These are phyloP conservation scores for Electrona antarctica DNA, from an alignment of 2,113 vertebrate genomes.

Conservation along the genomic window DNA sequence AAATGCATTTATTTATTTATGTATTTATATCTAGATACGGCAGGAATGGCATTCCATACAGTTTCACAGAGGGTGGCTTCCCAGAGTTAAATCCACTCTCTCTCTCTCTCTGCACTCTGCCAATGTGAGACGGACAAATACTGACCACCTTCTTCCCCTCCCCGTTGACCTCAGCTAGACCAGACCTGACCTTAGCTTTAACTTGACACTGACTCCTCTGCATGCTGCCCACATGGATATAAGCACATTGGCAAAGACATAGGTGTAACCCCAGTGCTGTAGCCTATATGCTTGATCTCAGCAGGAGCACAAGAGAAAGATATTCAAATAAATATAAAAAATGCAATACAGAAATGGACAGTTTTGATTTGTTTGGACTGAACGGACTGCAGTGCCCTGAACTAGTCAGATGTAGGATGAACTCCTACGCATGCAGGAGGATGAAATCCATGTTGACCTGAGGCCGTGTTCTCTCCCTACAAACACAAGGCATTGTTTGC, in stretches of 20 bases:
- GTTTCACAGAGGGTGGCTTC: slow-evolving; percentile 57
- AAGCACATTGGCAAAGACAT: not conserved
- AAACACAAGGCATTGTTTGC: slow-evolving; percentile 47
- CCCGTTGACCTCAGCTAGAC: slow-evolving; percentile 45
- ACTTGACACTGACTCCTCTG: slow-evolving; percentile 2
- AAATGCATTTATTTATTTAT: too few relatives aligned
- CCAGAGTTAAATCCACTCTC: slow-evolving; percentile 17
- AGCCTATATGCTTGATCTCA: not conserved
- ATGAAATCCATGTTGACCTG: slow-evolving; percentile 57
- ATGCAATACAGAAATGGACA: not conserved
- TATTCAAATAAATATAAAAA: slow-evolving; percentile 3
- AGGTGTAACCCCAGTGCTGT: too few relatives aligned
- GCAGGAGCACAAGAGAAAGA: not conserved
- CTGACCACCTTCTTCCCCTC: too few relatives aligned
- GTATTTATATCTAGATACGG: too few relatives aligned
- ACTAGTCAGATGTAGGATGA: slow-evolving; percentile 32
- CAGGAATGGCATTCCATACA: too few relatives aligned
- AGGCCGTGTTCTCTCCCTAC: slow-evolving; percentile 18
- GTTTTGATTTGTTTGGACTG: slow-evolving; percentile 36
- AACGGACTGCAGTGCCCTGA: slow-evolving; percentile 28
- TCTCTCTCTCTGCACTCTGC: not conserved
- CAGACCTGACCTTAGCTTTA: slow-evolving; percentile 33
- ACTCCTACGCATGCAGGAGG: slow-evolving; percentile 53
- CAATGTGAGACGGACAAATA: not conserved
- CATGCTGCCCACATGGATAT: slow-evolving; percentile 16